Conservation (phyloP, 2,113 vertebrate genomes). For the Petaurus breviceps region DNA sequence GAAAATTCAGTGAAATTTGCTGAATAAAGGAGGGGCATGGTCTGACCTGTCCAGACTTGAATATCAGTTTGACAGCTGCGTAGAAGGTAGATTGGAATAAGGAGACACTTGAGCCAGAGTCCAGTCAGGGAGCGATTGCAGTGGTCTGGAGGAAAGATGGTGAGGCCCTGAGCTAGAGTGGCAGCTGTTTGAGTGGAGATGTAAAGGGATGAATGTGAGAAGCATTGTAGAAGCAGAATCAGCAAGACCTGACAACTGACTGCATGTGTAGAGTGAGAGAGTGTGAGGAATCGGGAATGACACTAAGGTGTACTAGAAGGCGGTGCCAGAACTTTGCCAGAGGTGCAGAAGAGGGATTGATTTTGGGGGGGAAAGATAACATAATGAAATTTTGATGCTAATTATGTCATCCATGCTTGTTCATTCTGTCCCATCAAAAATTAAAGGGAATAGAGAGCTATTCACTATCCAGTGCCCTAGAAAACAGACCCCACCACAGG, state of each 20-base stretch:
- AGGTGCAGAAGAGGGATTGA: not conserved
- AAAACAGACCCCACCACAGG: not conserved
- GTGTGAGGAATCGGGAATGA: not conserved
- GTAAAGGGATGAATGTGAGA: not conserved
- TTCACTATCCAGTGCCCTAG: not conserved
- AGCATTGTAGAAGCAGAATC: not conserved
- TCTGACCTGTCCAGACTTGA: not conserved
- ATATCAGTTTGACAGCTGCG: not conserved
- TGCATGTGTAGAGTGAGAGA: not conserved
- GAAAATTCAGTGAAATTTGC: not conserved
- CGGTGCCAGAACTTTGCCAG: not conserved
- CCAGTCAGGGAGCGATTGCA: not conserved
- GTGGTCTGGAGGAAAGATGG: not conserved
- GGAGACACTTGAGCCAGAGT: not conserved
- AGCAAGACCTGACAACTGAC: not conserved
- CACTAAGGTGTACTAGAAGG: not conserved
- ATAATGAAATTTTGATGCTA: not conserved
- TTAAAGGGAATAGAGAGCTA: not conserved
- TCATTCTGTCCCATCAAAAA: not conserved
- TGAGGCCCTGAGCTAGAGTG: too few species aligned
- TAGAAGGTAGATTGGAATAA: not conserved
- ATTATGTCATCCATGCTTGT: not conserved
- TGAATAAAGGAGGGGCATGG: not conserved
- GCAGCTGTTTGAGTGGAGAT: too few species aligned
- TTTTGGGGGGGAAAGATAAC: not conserved